These are phyloP conservation scores for Saturnia japonica DNA, from an alignment of 2,888 invertebrate genomes.

Conservation along the genomic window DNA sequence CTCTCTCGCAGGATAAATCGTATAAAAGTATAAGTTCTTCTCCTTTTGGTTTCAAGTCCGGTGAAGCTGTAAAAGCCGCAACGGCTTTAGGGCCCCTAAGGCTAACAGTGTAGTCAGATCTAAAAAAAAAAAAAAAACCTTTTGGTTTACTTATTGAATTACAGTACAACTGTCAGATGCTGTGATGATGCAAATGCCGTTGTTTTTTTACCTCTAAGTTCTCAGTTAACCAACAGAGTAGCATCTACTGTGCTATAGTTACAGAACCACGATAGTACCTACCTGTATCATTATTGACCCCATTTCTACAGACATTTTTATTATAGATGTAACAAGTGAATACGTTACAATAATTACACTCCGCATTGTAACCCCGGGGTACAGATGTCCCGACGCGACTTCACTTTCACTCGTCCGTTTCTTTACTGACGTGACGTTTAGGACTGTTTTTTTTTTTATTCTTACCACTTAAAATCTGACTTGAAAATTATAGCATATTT, in stretches of 20 bases:
- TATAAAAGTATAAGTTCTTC: too few relatives aligned
- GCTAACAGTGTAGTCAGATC: too few relatives aligned
- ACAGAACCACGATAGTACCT: background rate
- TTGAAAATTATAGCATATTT: background rate
- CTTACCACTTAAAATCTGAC: background rate
- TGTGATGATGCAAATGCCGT: too few relatives aligned
- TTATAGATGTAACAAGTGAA: slow-evolving; percentile 14
- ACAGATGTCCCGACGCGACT: background rate
- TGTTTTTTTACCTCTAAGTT: too few relatives aligned
- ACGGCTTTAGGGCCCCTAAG: too few relatives aligned
- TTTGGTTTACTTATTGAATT: too few relatives aligned
- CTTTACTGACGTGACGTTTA: background rate
- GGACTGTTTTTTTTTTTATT: slow-evolving; percentile 1
- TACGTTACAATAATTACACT: slow-evolving; percentile 26
- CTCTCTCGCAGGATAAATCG: too few relatives aligned
- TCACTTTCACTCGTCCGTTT: slow-evolving; percentile 22
- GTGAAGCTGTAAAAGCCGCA: too few relatives aligned
- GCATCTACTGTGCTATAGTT: background rate
- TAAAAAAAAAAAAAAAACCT: too few relatives aligned
- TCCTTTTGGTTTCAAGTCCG: too few relatives aligned
- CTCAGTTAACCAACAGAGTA: too few relatives aligned
- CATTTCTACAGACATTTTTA: slow-evolving; percentile 1
- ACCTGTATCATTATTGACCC: background rate
- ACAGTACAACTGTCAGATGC: too few relatives aligned
- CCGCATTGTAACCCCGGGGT: slow-evolving; percentile 23